Evolutionary conservation across 1,140 invertebrate genomes (phyloP).

Genomic region (Apocrypta bakeri): DNA sequence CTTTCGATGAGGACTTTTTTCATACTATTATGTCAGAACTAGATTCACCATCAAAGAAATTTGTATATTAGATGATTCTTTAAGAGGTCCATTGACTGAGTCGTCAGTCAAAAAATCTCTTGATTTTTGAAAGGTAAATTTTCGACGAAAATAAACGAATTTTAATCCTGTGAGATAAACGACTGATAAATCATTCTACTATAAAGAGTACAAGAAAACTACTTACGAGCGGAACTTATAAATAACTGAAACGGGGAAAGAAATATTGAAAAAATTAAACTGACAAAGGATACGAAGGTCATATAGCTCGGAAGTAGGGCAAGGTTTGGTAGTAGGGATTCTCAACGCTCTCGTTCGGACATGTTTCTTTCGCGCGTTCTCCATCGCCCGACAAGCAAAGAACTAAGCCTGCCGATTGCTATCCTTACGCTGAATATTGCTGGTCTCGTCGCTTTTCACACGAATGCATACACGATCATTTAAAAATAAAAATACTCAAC

Average conservation of each 20-base stretch:
- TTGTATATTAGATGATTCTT: too few species aligned
- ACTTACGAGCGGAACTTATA: too few species aligned
- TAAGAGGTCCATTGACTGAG: too few species aligned
- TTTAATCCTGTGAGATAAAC: too few species aligned
- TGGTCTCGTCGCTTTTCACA: background rate
- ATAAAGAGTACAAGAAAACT: too few species aligned
- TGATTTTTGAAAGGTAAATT: too few species aligned
- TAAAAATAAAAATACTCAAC: background rate
- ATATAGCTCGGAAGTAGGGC: background rate
- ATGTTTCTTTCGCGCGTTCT: background rate
- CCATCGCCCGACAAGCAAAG: constrained; percentile 3
- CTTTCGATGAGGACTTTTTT: background rate
- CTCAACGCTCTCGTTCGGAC: background rate
- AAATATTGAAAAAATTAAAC: background rate
- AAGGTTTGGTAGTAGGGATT: constrained; percentile 2
- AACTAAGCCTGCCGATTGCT: background rate
- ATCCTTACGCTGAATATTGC: background rate
- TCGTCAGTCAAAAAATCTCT: too few species aligned
- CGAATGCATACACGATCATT: too few species aligned
- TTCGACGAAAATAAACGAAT: too few species aligned
- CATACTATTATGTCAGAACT: background rate
- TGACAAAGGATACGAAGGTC: constrained; percentile 28
- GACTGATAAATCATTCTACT: too few species aligned
- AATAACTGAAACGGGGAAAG: background rate
- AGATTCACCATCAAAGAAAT: too few species aligned